Evolutionary conservation across 1,140 invertebrate genomes (phyloP).

Genomic region (Macrosteles quadrilineatus): DNA sequence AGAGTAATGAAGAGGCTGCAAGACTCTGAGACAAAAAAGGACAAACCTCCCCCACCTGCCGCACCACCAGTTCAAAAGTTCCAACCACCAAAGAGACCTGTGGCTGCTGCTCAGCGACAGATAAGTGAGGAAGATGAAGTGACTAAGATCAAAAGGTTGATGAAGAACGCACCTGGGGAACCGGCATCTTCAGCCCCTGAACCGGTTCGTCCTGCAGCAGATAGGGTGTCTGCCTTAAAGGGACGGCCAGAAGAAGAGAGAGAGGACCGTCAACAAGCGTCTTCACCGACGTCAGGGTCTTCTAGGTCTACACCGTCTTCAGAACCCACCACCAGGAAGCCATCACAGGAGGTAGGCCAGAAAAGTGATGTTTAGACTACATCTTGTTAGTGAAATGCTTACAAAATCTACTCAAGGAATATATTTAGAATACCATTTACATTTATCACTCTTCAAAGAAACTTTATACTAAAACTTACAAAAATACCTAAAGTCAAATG

Average conservation of each 20-base stretch:
- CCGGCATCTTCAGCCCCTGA: constrained; percentile 59
- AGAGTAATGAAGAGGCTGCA: constrained; percentile 85
- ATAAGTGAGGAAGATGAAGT: constrained; percentile 89
- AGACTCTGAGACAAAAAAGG: constrained; percentile 72
- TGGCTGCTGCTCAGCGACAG: constrained; percentile 55
- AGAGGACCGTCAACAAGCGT: constrained; percentile 33
- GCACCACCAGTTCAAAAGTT: constrained; percentile 52
- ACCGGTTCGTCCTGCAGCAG: constrained; percentile 55
- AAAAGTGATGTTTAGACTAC: background rate
- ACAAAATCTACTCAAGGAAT: no score
- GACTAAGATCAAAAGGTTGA: constrained; percentile 83
- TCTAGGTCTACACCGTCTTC: constrained; percentile 35
- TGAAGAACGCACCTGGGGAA: constrained; percentile 64
- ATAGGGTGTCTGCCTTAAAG: constrained; percentile 53
- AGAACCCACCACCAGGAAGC: constrained; percentile 45
- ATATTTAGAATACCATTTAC: no score
- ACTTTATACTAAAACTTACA: no score
- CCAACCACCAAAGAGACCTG: constrained; percentile 45
- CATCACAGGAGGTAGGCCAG: constrained; percentile 46
- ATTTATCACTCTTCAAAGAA: no score
- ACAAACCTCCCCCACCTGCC: constrained; percentile 61
- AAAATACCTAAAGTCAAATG: no score
- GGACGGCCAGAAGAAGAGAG: constrained; percentile 41
- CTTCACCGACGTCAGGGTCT: constrained; percentile 29
- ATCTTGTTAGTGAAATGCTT: no score